Base-by-base conservation (phyloP, 2,888 invertebrate species). In the Elegia similella region DNA sequence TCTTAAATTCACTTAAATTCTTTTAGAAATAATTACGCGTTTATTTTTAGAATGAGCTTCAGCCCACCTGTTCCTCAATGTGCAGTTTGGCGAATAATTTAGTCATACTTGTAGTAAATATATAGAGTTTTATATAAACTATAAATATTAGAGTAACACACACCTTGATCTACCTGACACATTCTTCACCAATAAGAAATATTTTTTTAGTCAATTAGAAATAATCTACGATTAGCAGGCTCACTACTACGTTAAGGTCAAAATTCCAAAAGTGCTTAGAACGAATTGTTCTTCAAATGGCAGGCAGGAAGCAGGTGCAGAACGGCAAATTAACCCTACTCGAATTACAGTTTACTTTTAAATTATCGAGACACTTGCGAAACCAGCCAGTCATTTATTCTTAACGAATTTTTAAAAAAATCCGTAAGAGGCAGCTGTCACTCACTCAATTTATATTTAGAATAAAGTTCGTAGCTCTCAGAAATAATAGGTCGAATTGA, bases 381-480 rank as follows among this genome's bases (percentile, higher is more conserved):
- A 50, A 50, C 50, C n/a, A 50, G 34, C 50, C 34, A 17, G 50
- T 50, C 16, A 15, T 50, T 50, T 50, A 50, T 50, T 34, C 16
- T 34, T 50, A 34, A 34, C 34, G 17, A 34, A 50, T 50, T 34
- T 46, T 16, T n/a, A n/a, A n/a, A 50, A 50, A 34, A 34, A 34
- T 38, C 50, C 50, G 50, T 34, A 50, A 50, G 50, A 50, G 34
- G 34, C 47, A 29, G 44, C 59, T 56, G 63, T 60, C 80, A 75
- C 69, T 78, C 72, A 57, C 58, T 60, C 57, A 54, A 55, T 73
- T 75, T 80, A 80, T 17, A 50, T 50, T 50, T 50, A 50, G 50
- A 71, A 74, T 75, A 72, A 73, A 78, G 73, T 72, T 73, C 71
- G 69, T 61, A 59, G 57, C 69, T 73, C 70, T 65, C 64, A 69